Evolutionary conservation across 2,888 invertebrate genomes (phyloP).

Genomic region (Nesidiocoris tenuis): DNA sequence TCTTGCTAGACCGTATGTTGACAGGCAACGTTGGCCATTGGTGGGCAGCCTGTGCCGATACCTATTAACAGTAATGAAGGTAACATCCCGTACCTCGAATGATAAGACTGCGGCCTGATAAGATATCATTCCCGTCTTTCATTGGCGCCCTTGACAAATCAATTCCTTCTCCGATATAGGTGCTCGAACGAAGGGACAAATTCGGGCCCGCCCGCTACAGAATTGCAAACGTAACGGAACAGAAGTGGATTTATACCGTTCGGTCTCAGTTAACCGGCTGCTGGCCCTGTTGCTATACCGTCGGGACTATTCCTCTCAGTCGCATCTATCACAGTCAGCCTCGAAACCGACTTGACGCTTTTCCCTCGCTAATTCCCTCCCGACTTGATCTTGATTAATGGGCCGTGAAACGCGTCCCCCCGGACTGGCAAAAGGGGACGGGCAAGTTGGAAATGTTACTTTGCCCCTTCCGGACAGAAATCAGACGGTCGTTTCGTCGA

Average conservation of each 20-base stretch:
- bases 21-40: no score
- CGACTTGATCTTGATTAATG: conserved; percentile 28
- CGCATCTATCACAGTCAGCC: conserved; percentile 30
- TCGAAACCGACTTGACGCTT: conserved; percentile 11
- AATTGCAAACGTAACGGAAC: background rate
- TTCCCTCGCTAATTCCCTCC: conserved; percentile 9
- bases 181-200: no score
- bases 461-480: background rate
- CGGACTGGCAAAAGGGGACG: background rate
- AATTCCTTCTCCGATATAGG: no score
- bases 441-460: background rate
- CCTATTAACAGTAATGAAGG: no score
- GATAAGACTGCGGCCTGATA: no score
- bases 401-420: conserved; percentile 10
- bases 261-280: conserved; percentile 8
- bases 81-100: no score
- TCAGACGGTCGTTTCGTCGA: background rate
- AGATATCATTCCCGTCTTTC: no score
- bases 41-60: no score
- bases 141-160: no score
- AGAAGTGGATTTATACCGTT: background rate
- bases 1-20: no score
- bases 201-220: background rate
- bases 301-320: conserved; percentile 6
- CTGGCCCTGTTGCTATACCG: conserved; percentile 20